phyloP scores from a whole-genome alignment of 2,888 invertebrate genomes.

The Tiliacea citrago region DNA sequence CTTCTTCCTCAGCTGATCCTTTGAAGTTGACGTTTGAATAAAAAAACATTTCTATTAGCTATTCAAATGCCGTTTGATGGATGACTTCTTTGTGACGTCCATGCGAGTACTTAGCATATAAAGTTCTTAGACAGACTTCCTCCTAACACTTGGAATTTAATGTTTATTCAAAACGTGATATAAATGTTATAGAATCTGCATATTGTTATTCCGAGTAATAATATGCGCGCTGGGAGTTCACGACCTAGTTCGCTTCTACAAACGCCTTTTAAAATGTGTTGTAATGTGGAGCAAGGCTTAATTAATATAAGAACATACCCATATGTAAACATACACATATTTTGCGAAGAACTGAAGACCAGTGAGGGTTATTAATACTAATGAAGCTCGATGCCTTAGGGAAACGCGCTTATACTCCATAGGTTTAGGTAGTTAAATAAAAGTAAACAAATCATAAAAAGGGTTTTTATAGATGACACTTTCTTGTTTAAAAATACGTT shows the following conservation, averaged over 20 bases:
- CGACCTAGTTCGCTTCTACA: constrained; percentile 62
- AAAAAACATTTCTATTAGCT: constrained; percentile 52
- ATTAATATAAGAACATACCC: constrained; percentile 59
- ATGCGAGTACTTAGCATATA: constrained; percentile 41
- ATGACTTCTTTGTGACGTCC: constrained; percentile 43
- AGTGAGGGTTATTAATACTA: constrained; percentile 55
- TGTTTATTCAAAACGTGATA: constrained; percentile 35
- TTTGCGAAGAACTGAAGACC: constrained; percentile 59
- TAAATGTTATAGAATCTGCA: constrained; percentile 33
- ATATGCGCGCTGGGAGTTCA: constrained; percentile 44
- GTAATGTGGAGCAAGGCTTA: constrained; percentile 71
- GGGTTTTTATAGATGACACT: no score
- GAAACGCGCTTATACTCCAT: constrained; percentile 23
- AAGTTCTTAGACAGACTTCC: constrained; percentile 46
- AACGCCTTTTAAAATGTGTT: constrained; percentile 66
- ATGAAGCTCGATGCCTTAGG: constrained; percentile 45
- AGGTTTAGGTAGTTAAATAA: no score
- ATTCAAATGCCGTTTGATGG: constrained; percentile 50
- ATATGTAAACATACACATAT: constrained; percentile 37
- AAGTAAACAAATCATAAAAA: no score
- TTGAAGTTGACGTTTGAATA: constrained; percentile 64
- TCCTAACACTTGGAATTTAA: constrained; percentile 45
- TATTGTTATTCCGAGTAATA: constrained; percentile 36
- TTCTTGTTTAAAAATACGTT: no score
- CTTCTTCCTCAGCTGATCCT: constrained; percentile 61